Base-by-base conservation (phyloP, 2,797 vertebrate species). In the Heliangelus exortis region DNA sequence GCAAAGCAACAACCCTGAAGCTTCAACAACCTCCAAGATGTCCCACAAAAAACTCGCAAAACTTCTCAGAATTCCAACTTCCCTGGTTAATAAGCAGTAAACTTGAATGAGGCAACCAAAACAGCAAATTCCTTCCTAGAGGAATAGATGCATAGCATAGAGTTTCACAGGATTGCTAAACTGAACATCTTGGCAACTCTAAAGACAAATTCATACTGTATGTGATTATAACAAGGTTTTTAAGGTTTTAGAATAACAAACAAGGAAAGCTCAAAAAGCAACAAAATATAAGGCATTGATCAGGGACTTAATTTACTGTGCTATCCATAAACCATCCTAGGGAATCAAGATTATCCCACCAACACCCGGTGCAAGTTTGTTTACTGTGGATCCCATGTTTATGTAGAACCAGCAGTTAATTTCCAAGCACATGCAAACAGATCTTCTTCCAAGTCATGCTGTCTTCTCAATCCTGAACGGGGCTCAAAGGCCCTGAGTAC, bases 321-420 rank as follows among this genome's bases (percentile, higher is more conserved):
- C 65, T 58, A 80, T 34, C 55, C 57, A 41, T 54, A 87, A 80
- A 53, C 12, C 61, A 57, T 4, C 16, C 6, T 18, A 45, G 23
- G 87, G 23, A 61, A 28, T 22, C 47, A 54, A 57, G 23, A 41
- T 66, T 55, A 66, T 48, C 22, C 31, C 29, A 81, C 2, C 1
- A 1, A 81, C 4, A 43, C 5, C 50, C 0, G 1, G 28, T 4
- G 16, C 25, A 51, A 67, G 12, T 28, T 23, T 34, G 3, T 63
- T 80, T 72, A 31, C 23, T 80, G 50, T 48, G 14, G 88, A 43
- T 53, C 11, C 26, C 16, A 33, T 1, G 1, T 5, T 6, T 9
- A 87, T 11, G 9, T 3, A 62, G 21, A 79, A 84, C 34, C 34
- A 57, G 63, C 72, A 34, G 12, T 15, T 71, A 6, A 33, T 47